phyloP scores from a whole-genome alignment of 2,113 vertebrate species.

The Vanacampus margaritifer region DNA sequence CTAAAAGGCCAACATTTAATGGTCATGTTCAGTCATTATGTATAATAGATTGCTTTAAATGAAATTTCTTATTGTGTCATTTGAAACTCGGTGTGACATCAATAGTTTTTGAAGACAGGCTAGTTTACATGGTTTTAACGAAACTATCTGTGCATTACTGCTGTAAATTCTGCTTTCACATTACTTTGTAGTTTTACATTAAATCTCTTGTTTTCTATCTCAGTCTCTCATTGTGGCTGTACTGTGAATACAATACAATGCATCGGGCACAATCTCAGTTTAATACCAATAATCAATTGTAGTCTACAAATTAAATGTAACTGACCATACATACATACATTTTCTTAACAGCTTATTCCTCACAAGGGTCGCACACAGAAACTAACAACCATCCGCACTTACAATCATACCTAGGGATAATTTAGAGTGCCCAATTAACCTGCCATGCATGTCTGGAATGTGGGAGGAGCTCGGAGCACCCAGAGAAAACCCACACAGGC shows the following conservation, averaged over 20 bases:
- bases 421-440: too few relatives aligned
- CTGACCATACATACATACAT: too few relatives aligned
- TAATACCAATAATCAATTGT: not conserved
- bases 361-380: too few relatives aligned
- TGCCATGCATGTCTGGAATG: too few relatives aligned
- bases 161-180: conserved; percentile 66
- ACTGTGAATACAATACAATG: not conserved
- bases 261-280: not conserved
- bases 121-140: conserved; percentile 36
- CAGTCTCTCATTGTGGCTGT: not conserved
- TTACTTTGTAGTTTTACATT: conserved; percentile 42
- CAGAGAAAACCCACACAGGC: too few relatives aligned
- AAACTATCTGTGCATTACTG: conserved; percentile 42
- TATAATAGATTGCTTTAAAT: conserved; percentile 30
- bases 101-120: conserved; percentile 44
- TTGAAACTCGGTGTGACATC: conserved; percentile 40
- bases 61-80: conserved; percentile 39
- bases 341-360: too few relatives aligned
- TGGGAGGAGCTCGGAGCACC: too few relatives aligned
- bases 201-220: conserved; percentile 53
- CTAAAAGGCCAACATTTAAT: conserved; percentile 41
- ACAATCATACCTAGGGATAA: too few relatives aligned
- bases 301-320: not conserved
- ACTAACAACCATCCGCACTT: too few relatives aligned
- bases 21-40: conserved; percentile 30